Percentiles rank a stretch among this genome's conserved stretches.
Conservation (phyloP, 2,113 vertebrate genomes). For the Microtus richardsoni region DNA sequence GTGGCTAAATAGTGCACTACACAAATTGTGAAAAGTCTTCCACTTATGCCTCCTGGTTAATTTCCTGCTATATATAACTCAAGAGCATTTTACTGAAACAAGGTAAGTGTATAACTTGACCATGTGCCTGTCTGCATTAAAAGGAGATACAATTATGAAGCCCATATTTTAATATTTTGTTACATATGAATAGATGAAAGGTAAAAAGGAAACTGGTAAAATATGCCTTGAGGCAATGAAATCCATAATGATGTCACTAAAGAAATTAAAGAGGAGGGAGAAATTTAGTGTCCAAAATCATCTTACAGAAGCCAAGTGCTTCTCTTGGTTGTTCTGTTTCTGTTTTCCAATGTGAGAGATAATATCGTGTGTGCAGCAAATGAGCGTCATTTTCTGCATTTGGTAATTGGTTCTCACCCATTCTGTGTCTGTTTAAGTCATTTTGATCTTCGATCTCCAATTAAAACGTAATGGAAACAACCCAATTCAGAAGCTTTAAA, state of each 20-base stretch:
- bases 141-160: not conserved
- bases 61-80: slow-evolving; percentile 58
- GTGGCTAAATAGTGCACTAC: not conserved
- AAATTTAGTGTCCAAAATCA: slow-evolving; percentile 57
- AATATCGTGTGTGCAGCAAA: not conserved
- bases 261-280: slow-evolving; percentile 7
- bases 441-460: not conserved
- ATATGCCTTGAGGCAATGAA: not conserved
- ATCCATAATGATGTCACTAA: slow-evolving; percentile 54
- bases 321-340: not conserved
- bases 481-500: slow-evolving; percentile 23
- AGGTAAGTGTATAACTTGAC: slow-evolving; percentile 42
- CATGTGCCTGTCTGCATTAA: slow-evolving; percentile 42
- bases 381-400: slow-evolving; percentile 6
- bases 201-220: slow-evolving; percentile 52
- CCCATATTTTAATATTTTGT: slow-evolving; percentile 50
- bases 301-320: slow-evolving; percentile 46
- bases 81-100: slow-evolving; percentile 44
- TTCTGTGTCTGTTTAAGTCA: not conserved
- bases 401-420: not conserved
- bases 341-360: not conserved
- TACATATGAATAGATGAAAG: slow-evolving; percentile 62
- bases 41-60: slow-evolving; percentile 29
- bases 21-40: slow-evolving; percentile 15
- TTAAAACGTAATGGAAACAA: slow-evolving; percentile 51